Evolutionary conservation across 2,797 vertebrate genomes (phyloP).

Genomic region (Phyllotis vaccarum): DNA sequence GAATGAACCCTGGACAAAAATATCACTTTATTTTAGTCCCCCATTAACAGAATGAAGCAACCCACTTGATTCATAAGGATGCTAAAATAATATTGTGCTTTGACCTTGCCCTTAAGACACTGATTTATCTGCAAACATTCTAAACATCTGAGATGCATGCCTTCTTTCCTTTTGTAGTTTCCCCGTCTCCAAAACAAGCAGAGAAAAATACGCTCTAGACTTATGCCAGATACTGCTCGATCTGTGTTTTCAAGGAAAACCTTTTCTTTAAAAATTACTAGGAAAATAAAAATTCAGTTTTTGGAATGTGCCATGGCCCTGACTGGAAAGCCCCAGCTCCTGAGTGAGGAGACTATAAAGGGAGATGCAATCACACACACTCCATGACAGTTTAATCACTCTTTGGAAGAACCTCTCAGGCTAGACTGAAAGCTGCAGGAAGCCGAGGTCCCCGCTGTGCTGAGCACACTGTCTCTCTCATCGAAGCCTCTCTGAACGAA

Average conservation of each 20-base stretch:
- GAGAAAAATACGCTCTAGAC: conserved; percentile 47
- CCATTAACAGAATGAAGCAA: conserved; percentile 12
- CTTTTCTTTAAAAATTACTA: conserved; percentile 42
- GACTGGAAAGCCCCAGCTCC: background rate
- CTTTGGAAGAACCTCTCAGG: background rate
- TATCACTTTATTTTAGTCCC: background rate
- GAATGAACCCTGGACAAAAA: background rate
- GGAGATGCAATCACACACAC: background rate
- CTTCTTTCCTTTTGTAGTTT: background rate
- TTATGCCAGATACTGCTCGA: conserved; percentile 9
- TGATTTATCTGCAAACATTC: conserved; percentile 1
- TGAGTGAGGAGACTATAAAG: background rate
- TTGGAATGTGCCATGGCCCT: background rate
- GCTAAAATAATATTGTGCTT: conserved; percentile 25
- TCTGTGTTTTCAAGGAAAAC: background rate
- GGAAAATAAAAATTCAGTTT: background rate
- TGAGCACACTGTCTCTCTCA: background rate
- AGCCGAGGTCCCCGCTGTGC: too few species aligned
- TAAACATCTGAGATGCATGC: background rate
- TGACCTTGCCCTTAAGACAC: conserved; percentile 38
- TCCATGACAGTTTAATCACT: background rate
- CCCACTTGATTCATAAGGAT: conserved; percentile 9
- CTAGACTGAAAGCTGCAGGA: background rate
- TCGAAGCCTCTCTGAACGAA: background rate
- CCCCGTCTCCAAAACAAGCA: background rate